phyloP scores from a whole-genome alignment of 2,113 vertebrate species.

The Chloroceryle aenea region DNA sequence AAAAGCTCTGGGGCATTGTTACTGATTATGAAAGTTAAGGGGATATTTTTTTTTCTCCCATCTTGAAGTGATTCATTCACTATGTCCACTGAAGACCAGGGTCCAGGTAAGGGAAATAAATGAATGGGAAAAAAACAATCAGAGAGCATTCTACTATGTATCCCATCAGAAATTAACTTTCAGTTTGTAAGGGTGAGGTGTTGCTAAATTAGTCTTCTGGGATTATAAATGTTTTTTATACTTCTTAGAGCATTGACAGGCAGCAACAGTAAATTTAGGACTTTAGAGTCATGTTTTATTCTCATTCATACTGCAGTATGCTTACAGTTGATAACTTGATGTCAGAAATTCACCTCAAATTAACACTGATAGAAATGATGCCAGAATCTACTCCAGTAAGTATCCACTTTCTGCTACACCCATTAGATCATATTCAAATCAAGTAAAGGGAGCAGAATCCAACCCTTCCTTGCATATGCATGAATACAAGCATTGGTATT shows the following conservation, averaged over 20 bases:
- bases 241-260: background rate
- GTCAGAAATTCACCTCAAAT: background rate
- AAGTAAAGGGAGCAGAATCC: background rate
- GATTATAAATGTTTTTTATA: conserved; percentile 47
- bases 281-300: background rate
- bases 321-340: background rate
- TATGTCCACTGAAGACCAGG: background rate
- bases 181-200: background rate
- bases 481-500: background rate
- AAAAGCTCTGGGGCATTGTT: background rate
- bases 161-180: background rate
- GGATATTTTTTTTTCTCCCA: background rate
- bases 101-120: background rate
- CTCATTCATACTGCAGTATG: background rate
- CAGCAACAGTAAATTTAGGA: background rate
- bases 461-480: background rate
- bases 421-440: background rate
- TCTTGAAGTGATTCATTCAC: background rate
- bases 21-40: background rate
- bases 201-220: conserved; percentile 52
- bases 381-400: background rate
- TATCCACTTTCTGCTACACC: background rate
- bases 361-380: background rate
- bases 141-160: background rate
- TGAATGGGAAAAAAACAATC: background rate